Percentiles rank a stretch among this genome's conserved stretches.
These are phyloP conservation scores for Drosophila repletoides DNA, from an alignment of 1,140 invertebrate genomes.

Conservation along the genomic window DNA sequence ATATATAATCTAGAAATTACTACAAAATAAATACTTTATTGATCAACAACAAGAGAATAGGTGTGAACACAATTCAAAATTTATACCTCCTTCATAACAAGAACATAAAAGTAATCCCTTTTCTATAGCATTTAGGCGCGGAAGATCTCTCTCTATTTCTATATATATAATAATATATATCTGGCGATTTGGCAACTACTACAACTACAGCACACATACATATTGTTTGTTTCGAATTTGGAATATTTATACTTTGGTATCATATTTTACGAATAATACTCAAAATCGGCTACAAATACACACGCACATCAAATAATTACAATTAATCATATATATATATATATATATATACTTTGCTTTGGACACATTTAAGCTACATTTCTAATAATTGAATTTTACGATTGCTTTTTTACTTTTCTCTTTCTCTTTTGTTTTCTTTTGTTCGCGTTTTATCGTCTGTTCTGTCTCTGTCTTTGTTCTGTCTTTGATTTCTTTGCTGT, in stretches of 20 bases:
- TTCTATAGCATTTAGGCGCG: slow-evolving; percentile 34
- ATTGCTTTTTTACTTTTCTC: slow-evolving; percentile 66
- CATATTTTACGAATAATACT: slow-evolving; percentile 61
- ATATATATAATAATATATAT: neutral
- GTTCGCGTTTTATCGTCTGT: slow-evolving; percentile 28
- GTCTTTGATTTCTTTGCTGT: neutral
- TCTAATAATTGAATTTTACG: slow-evolving; percentile 78
- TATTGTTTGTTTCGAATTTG: slow-evolving; percentile 31
- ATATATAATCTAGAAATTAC: slow-evolving; percentile 25
- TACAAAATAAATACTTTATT: slow-evolving; percentile 66
- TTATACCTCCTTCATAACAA: no score
- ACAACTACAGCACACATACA: slow-evolving; percentile 37
- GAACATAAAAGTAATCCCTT: slow-evolving; percentile 12
- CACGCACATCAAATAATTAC: neutral
- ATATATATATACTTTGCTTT: slow-evolving; percentile 38
- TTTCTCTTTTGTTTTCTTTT: slow-evolving; percentile 27
- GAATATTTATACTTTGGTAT: slow-evolving; percentile 68
- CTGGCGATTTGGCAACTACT: slow-evolving; percentile 61
- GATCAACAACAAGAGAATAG: slow-evolving; percentile 51
- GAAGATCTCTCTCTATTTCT: slow-evolving; percentile 56
- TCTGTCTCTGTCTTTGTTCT: slow-evolving; percentile 23
- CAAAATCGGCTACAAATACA: slow-evolving; percentile 61
- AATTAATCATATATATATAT: slow-evolving; percentile 15
- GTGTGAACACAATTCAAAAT: slow-evolving; percentile 51
- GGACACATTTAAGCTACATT: slow-evolving; percentile 64